Base-by-base conservation (phyloP, 2,888 invertebrate species). In the Electrophaes corylata region DNA sequence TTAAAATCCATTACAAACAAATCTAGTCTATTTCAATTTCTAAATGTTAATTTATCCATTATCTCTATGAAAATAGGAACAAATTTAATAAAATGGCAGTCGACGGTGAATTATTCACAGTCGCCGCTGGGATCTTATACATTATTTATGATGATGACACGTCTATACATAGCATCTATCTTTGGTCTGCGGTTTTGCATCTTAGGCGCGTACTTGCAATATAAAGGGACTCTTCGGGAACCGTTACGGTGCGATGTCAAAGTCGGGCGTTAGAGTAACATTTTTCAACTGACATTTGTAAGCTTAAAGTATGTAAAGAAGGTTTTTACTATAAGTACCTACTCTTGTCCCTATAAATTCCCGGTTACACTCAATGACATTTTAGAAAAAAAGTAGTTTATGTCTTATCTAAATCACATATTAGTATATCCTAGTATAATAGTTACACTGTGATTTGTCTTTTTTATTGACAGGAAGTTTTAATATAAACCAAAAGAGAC, bases 141-240 rank as follows among this genome's bases (percentile, higher is more conserved):
- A 91, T 91, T 88, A 91, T 91, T 91, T 90, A 91, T 88, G 84
- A 81, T 86, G 86, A 89, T 89, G 83, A 85, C 83, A 87, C 86
- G 88, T 45, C 29, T 53, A 50, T 57, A 50, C 50, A 18, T 82
- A 81, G 29, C 19, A 80, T 83, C 80, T 84, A 81, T 84, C 83
- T 84, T 81, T 75, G 79, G 78, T 72, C 73, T 85, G 85, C 75
- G 86, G 86, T 88, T 90, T 89, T 85, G 84, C 86, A 88, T 88
- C 89, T 86, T 75, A 72, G 75, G 79, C 85, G 88, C 86, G 87
- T 88, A 81, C 78, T 65, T 67, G 81, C 80, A 74, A 83, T 86
- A 86, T 87, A 81, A 79, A 83, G 76, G 66, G 62, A 66, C 56
- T 62, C 60, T 67, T 64, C 47, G 49, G 31, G 35, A 29, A 45